Percentiles rank a stretch among this genome's conserved stretches.
Evolutionary conservation across 1,140 invertebrate species (phyloP).

Genomic region (Listronotus bonariensis): DNA sequence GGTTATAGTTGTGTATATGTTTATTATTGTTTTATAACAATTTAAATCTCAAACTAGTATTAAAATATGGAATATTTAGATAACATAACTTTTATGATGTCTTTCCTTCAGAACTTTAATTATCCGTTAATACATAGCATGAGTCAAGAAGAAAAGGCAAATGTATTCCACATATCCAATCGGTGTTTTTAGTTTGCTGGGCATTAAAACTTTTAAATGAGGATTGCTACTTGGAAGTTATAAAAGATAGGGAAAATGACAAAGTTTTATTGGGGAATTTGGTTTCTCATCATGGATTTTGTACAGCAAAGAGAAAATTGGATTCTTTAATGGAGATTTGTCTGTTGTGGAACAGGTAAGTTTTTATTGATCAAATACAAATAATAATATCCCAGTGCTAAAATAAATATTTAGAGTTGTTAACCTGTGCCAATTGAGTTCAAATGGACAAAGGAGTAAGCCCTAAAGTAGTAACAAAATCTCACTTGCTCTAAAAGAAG

Average conservation of each 20-base stretch:
- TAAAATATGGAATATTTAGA: not conserved
- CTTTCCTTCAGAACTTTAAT: constrained; percentile 12
- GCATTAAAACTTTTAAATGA: constrained; percentile 10
- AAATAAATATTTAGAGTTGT: too few species aligned
- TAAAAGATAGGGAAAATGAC: constrained; percentile 13
- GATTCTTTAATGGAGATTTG: constrained; percentile 15
- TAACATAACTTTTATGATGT: constrained; percentile 4
- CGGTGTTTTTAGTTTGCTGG: constrained; percentile 17
- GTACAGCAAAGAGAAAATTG: constrained; percentile 6
- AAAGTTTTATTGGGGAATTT: constrained; percentile 7
- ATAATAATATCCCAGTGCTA: too few species aligned
- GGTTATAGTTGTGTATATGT: too few species aligned
- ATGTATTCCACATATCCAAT: constrained; percentile 17
- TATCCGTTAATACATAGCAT: constrained; percentile 20
- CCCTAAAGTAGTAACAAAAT: too few species aligned
- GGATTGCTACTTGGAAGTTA: not conserved
- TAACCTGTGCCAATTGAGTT: too few species aligned
- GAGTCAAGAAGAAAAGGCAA: not conserved
- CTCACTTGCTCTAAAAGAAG: too few species aligned
- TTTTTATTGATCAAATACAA: too few species aligned
- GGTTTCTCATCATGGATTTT: constrained; percentile 14
- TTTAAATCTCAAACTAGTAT: too few species aligned
- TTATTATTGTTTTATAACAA: too few species aligned
- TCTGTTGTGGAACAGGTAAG: too few species aligned
- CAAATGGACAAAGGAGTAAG: too few species aligned